These are phyloP conservation scores for Cichladusa arquata DNA, from an alignment of 2,113 vertebrate species.

Conservation along the genomic window DNA sequence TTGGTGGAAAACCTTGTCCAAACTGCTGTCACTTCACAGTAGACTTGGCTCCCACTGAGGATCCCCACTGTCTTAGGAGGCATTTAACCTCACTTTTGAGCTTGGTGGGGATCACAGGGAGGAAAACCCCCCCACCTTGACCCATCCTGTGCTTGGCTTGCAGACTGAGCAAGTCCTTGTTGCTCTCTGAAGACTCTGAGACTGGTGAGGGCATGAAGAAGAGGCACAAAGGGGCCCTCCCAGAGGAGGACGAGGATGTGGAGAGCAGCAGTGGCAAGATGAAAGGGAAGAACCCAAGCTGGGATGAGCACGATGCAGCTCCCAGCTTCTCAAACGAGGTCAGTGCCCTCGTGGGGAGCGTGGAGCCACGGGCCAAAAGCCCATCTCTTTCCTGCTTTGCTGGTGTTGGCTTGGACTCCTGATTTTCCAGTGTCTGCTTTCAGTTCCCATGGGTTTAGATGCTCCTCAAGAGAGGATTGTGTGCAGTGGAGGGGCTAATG, in stretches of 20 bases:
- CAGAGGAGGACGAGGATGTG: slow-evolving; percentile 82
- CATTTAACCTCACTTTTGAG: slow-evolving; percentile 1
- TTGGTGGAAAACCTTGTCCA: slow-evolving; percentile 3
- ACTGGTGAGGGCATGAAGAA: slow-evolving; percentile 85
- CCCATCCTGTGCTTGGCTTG: slow-evolving; percentile 63
- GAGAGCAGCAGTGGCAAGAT: slow-evolving; percentile 74
- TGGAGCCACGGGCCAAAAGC: not conserved
- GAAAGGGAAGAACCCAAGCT: slow-evolving; percentile 84
- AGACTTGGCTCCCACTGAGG: not conserved
- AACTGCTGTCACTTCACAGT: not conserved
- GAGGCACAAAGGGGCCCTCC: slow-evolving; percentile 79
- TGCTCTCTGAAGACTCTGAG: slow-evolving; percentile 90
- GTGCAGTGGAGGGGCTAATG: not conserved
- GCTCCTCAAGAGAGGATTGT: not conserved
- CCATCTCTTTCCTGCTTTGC: not conserved
- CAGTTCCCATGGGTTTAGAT: not conserved
- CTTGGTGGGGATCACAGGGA: not conserved
- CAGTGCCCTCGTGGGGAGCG: not conserved
- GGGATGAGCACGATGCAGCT: slow-evolving; percentile 82
- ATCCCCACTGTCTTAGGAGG: not conserved
- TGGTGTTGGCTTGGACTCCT: not conserved
- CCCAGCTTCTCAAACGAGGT: slow-evolving; percentile 87
- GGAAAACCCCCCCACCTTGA: not conserved
- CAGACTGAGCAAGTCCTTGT: slow-evolving; percentile 84
- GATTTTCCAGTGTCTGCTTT: not conserved